phyloP scores from a whole-genome alignment of 2,797 vertebrate species.

The Anableps anableps region DNA sequence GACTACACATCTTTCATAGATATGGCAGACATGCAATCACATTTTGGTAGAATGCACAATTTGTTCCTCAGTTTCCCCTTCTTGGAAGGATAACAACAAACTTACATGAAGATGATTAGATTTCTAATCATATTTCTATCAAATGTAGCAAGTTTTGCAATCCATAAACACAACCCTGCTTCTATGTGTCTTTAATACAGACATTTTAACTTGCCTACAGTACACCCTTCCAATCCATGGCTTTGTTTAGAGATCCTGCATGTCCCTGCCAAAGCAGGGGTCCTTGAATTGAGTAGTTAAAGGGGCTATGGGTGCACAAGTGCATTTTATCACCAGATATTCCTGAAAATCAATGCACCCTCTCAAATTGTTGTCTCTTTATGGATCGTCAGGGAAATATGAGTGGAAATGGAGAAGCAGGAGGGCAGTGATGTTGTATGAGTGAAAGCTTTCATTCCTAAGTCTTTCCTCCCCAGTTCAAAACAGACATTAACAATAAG shows the following conservation, averaged over 20 bases:
- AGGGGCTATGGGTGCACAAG: slow-evolving; percentile 73
- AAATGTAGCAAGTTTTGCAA: slow-evolving; percentile 31
- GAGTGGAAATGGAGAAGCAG: slow-evolving; percentile 71
- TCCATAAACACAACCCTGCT: slow-evolving; percentile 33
- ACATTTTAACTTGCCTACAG: slow-evolving; percentile 38
- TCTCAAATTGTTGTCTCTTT: slow-evolving; percentile 82
- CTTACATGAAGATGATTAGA: background rate
- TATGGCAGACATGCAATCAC: slow-evolving; percentile 34
- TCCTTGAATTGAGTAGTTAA: slow-evolving; percentile 82
- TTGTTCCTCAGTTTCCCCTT: background rate
- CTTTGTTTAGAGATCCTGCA: slow-evolving; percentile 79
- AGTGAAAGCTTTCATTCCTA: slow-evolving; percentile 72
- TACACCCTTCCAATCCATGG: slow-evolving; percentile 64
- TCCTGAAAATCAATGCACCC: slow-evolving; percentile 81
- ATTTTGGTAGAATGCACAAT: background rate
- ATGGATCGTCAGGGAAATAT: slow-evolving; percentile 80
- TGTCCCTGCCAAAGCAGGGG: slow-evolving; percentile 74
- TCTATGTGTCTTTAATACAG: slow-evolving; percentile 63
- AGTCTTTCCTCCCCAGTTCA: slow-evolving; percentile 64
- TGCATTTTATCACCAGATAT: slow-evolving; percentile 82
- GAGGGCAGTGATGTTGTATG: slow-evolving; percentile 69
- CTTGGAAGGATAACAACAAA: slow-evolving; percentile 11
- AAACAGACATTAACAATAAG: slow-evolving; percentile 71
- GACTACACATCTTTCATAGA: slow-evolving; percentile 3
- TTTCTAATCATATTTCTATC: slow-evolving; percentile 33